These are phyloP conservation scores for Oxygymnocypris stewartii DNA, from an alignment of 2,113 vertebrate species.

Conservation along the genomic window DNA sequence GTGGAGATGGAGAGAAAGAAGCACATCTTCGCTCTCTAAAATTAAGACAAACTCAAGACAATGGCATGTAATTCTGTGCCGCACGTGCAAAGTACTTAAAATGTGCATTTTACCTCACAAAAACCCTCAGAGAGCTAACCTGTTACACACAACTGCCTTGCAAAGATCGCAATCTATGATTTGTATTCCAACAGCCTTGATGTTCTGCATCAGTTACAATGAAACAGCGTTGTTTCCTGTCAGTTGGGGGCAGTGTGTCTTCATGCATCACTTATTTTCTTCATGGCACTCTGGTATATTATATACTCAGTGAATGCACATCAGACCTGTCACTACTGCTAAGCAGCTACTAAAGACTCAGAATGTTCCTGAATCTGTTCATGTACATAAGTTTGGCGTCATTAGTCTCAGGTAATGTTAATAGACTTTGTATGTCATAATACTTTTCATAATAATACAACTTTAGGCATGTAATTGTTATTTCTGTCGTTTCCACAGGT, in stretches of 20 bases:
- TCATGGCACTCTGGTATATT: neutral
- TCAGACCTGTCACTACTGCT: neutral
- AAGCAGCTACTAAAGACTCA: neutral
- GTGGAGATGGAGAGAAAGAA: constrained; percentile 44
- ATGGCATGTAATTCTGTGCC: constrained; percentile 47
- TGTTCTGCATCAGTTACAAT: neutral
- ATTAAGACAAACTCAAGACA: constrained; percentile 20
- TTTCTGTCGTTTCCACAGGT: constrained; percentile 29
- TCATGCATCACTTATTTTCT: neutral
- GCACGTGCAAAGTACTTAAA: constrained; percentile 6
- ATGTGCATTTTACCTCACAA: constrained; percentile 2
- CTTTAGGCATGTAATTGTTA: neutral
- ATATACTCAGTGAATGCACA: neutral
- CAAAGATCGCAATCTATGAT: neutral
- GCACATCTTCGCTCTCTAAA: neutral
- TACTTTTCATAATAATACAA: neutral
- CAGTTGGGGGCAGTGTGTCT: constrained; percentile 25
- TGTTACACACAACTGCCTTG: neutral
- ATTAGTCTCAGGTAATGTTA: constrained; percentile 18
- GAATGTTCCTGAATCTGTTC: constrained; percentile 6
- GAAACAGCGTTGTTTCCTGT: neutral
- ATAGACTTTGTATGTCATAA: neutral
- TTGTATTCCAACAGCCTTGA: neutral
- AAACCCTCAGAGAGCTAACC: neutral
- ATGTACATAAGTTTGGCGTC: neutral